Percentiles rank a stretch among this genome's conserved stretches.
Conservation (phyloP, 1,140 invertebrate species). For the Leptoteleia sp. region DNA sequence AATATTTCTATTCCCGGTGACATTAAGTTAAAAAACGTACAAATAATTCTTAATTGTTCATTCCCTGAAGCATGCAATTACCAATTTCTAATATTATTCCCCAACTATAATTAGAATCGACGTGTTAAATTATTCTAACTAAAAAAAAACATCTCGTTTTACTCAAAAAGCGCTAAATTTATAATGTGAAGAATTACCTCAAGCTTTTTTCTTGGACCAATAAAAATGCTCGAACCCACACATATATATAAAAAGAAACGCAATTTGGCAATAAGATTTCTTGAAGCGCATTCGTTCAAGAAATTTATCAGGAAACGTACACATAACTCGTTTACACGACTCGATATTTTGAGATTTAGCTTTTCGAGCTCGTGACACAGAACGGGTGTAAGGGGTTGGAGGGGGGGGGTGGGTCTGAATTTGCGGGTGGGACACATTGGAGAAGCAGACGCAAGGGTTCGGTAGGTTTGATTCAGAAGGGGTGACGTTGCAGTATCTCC, state of each 20-base stretch:
- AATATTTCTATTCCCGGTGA: constrained; percentile 18
- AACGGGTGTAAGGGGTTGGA: constrained; percentile 68
- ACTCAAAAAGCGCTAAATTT: too few species aligned
- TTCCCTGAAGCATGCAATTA: not conserved
- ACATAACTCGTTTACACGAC: constrained; percentile 59
- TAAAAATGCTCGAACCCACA: constrained; percentile 33
- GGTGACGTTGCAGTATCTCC: constrained; percentile 78
- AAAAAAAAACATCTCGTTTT: too few species aligned
- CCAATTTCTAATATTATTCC: too few species aligned
- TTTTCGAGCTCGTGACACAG: constrained; percentile 68
- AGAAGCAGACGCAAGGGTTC: constrained; percentile 71
- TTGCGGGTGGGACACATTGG: constrained; percentile 63
- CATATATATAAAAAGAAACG: too few species aligned
- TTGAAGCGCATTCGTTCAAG: constrained; percentile 62
- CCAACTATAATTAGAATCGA: too few species aligned
- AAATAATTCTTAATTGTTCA: constrained; percentile 1
- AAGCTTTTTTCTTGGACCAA: constrained; percentile 25
- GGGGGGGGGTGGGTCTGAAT: constrained; percentile 55
- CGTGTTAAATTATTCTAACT: too few species aligned
- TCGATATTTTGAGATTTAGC: constrained; percentile 68
- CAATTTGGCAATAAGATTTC: constrained; percentile 53
- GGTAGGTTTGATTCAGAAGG: constrained; percentile 74
- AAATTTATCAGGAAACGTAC: constrained; percentile 60
- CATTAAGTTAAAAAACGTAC: constrained; percentile 26
- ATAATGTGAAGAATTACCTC: constrained; percentile 51